phyloP scores from a whole-genome alignment of 2,113 vertebrate species.

The Pteruthius melanotis region DNA sequence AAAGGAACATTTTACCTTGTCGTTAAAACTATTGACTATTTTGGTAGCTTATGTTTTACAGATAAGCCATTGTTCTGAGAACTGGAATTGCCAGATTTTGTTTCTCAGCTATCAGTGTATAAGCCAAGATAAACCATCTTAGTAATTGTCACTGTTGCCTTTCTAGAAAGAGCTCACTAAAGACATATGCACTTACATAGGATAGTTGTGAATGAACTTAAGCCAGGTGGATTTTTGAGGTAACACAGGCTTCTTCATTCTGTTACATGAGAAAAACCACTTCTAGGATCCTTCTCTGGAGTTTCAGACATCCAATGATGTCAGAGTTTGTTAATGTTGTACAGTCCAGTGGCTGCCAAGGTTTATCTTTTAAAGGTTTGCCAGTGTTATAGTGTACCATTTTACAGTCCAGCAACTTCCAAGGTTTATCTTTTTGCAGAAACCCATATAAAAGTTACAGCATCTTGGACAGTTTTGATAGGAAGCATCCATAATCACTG shows the following conservation, averaged over 20 bases:
- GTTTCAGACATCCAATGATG: not conserved
- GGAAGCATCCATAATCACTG: conserved; percentile 24
- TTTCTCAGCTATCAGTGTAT: not conserved
- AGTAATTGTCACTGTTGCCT: not conserved
- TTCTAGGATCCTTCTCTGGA: not conserved
- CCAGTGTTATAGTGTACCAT: conserved; percentile 3
- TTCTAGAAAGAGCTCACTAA: not conserved
- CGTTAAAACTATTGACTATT: not conserved
- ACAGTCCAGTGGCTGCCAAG: not conserved
- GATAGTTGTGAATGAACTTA: not conserved
- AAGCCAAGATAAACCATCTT: not conserved
- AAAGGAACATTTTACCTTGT: not conserved
- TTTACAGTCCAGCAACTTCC: conserved; percentile 34
- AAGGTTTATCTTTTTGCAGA: conserved; percentile 44
- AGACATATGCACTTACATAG: not conserved
- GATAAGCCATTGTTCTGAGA: not conserved
- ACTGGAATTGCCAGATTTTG: not conserved
- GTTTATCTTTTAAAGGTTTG: conserved; percentile 32
- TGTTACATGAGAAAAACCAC: not conserved
- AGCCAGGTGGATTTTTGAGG: not conserved
- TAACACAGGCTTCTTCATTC: not conserved
- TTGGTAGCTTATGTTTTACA: not conserved
- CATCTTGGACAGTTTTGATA: conserved; percentile 21
- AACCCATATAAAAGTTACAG: conserved; percentile 9
- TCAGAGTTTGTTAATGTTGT: not conserved